Base-by-base conservation (phyloP, 2,888 invertebrate species). In the Protophormia terraenovae region DNA sequence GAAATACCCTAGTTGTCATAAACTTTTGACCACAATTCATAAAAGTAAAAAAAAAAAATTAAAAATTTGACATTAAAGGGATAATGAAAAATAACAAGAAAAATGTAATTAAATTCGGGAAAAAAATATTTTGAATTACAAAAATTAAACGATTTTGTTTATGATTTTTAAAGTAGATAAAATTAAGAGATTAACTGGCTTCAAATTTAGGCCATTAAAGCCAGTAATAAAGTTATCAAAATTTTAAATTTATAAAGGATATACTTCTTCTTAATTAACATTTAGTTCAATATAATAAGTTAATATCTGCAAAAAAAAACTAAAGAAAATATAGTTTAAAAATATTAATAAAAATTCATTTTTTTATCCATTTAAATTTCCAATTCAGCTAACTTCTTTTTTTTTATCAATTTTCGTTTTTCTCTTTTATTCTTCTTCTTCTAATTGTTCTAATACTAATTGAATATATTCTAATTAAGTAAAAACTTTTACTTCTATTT, bases 391-490 rank as follows among this genome's bases (percentile, higher is more conserved):
- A 29, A 62, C 35, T 38, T 32, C 64, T 22, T 75, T 0, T 8
- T 50, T 76, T 38, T 3, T 58, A 8, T 24, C 29, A 22, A 35
- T 19, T 41, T 41, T 19, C 3, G 8, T 8, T 53, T 12, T 19
- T 53, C 38, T 10, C 24, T 50, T 14, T 27, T 58, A 38, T 64
- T 27, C 7, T 53, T 38, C n/a, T 27, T 38, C 38, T 47, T 71
- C 27, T 27, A 47, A 73, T 50, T n/a, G n/a, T 22, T 45, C 7
- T 6, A 8, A 22, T 32, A 24, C 47, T 77, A 67, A 77, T 67
- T 77, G 77, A 77, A 67, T 77, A 67, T 67, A 77, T 67, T 77
- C 45, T 67, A 77, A 77, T 67, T 58, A 67, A 77, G 32, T 32
- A 10, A 24, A 77, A 77, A 45, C 16, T 47, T 67, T 66, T 77